Percentiles rank a stretch among this genome's conserved stretches.
Conservation (phyloP, 2,797 vertebrate species). For the Leptoclinus maculatus region DNA sequence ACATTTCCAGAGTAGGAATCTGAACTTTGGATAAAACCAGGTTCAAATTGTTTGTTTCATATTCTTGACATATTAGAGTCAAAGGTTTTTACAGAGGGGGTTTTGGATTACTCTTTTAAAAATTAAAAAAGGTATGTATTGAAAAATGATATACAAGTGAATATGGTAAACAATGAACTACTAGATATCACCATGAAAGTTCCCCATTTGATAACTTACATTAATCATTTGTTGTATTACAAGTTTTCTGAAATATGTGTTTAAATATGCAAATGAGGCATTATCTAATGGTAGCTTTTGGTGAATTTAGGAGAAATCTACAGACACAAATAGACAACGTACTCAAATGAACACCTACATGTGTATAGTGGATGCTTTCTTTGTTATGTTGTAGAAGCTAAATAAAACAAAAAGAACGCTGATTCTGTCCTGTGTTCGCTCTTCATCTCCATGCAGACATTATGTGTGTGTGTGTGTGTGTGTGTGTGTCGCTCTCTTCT, state of each 20-base stretch:
- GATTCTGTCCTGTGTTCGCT: constrained; percentile 17
- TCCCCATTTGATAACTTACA: not conserved
- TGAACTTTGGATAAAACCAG: too few relatives aligned
- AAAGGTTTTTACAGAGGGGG: too few relatives aligned
- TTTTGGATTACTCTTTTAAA: too few relatives aligned
- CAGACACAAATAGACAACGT: not conserved
- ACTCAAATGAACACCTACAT: not conserved
- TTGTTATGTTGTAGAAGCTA: too few relatives aligned
- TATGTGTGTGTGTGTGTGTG: too few relatives aligned
- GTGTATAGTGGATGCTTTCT: too few relatives aligned
- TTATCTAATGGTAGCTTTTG: not conserved
- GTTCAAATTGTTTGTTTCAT: too few relatives aligned
- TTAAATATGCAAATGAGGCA: not conserved
- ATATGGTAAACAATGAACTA: too few relatives aligned
- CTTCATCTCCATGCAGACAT: not conserved
- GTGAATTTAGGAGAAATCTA: not conserved
- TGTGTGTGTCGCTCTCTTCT: not conserved
- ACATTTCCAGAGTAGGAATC: not conserved
- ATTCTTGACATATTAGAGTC: too few relatives aligned
- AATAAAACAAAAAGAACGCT: not conserved
- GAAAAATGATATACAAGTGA: not conserved
- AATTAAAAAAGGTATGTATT: not conserved
- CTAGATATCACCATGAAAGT: not conserved
- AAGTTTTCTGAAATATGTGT: not conserved
- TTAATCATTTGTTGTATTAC: too few relatives aligned